Conservation (phyloP, 64 coral and sea anemone genomes). For the Pachyseris speciosa region DNA sequence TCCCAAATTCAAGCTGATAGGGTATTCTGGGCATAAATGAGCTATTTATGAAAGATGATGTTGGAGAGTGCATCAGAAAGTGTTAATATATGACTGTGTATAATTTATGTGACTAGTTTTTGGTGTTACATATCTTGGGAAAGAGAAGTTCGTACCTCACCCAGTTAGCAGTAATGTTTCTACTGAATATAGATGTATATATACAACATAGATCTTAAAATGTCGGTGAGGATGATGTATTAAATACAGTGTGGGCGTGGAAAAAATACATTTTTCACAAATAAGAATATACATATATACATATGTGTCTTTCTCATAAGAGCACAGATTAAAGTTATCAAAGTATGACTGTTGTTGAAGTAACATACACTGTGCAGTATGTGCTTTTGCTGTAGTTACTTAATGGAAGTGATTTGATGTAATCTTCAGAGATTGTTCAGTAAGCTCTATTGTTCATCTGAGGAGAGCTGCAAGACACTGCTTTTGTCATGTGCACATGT, state of each 20-base stretch:
- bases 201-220: not conserved
- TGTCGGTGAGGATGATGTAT: not conserved
- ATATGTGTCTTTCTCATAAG: not conserved
- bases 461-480: constrained; percentile 10
- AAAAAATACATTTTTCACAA: not conserved
- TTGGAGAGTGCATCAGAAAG: not conserved
- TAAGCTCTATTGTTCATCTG: not conserved
- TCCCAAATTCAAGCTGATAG: not conserved
- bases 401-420: not conserved
- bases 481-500: not conserved
- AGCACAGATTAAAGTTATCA: not conserved
- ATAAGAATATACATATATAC: not conserved
- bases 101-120: not conserved
- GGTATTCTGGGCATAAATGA: not conserved
- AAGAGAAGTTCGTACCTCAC: not conserved
- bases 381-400: constrained; percentile 10
- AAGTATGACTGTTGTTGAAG: constrained; percentile 3
- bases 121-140: not conserved
- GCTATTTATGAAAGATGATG: not conserved
- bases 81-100: not conserved
- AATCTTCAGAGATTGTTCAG: constrained; percentile 22
- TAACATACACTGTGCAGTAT: constrained; percentile 1
- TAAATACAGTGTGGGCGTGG: not conserved
- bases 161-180: not conserved
- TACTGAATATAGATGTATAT: not conserved